phyloP scores from a whole-genome alignment of 2,888 invertebrate species.

The Ornithoptera alexandrae region DNA sequence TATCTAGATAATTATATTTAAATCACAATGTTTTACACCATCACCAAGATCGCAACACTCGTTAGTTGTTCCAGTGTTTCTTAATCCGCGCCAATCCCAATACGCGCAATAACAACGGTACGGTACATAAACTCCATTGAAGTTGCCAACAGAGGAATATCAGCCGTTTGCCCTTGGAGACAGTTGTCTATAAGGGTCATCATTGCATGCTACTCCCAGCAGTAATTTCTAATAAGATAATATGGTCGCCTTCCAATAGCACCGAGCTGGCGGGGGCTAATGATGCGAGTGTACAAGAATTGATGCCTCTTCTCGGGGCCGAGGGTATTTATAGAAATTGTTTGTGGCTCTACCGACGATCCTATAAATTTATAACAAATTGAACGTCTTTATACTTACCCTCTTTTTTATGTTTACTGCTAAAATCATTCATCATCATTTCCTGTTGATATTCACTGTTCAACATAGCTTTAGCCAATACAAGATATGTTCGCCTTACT shows the following conservation, averaged over 20 bases:
- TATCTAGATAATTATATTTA: too few relatives aligned
- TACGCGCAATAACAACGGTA: constrained; percentile 53
- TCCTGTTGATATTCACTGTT: too few relatives aligned
- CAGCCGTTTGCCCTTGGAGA: constrained; percentile 36
- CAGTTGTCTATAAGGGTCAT: constrained; percentile 39
- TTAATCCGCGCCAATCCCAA: constrained; percentile 40
- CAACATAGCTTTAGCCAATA: too few relatives aligned
- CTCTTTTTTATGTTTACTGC: too few relatives aligned
- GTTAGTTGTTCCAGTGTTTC: constrained; percentile 11
- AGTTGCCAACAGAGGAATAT: constrained; percentile 45
- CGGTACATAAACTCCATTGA: constrained; percentile 52
- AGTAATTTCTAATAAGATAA: constrained; percentile 69
- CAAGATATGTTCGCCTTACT: too few relatives aligned
- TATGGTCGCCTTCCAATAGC: constrained; percentile 62
- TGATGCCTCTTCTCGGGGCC: constrained; percentile 37
- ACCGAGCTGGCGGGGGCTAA: constrained; percentile 42
- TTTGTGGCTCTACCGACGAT: neutral
- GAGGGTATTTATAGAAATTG: constrained; percentile 15
- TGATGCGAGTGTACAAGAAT: constrained; percentile 48
- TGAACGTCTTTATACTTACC: too few relatives aligned
- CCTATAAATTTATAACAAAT: too few relatives aligned
- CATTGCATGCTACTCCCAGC: constrained; percentile 39
- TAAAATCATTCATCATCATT: too few relatives aligned
- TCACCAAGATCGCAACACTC: neutral
- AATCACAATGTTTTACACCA: too few relatives aligned